Evolutionary conservation across 2,113 vertebrate genomes (phyloP).

Genomic region (Hiodon alosoides): DNA sequence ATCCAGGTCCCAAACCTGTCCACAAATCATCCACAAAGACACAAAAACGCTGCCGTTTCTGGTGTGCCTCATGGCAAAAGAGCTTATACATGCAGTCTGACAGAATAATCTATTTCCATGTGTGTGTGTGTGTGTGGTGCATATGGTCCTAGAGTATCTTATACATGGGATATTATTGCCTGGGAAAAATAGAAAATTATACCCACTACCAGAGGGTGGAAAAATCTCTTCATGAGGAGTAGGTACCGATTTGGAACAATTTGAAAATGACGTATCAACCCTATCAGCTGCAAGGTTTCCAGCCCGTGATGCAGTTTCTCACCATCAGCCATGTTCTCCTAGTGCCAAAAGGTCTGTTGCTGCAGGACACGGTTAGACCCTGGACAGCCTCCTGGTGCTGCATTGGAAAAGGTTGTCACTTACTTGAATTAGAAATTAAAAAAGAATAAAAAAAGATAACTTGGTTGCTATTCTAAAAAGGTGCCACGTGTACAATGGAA

Average conservation of each 20-base stretch:
- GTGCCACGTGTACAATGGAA: not conserved
- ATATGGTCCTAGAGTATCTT: not conserved
- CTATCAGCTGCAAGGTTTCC: not conserved
- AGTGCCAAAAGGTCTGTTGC: constrained; percentile 26
- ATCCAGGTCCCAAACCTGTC: not conserved
- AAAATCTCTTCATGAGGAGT: not conserved
- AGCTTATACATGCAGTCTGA: not conserved
- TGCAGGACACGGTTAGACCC: constrained; percentile 1
- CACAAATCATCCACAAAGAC: not conserved
- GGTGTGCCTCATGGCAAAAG: too few species aligned
- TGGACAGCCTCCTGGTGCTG: not conserved
- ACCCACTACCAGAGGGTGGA: not conserved
- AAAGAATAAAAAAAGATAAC: not conserved
- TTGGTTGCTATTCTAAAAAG: not conserved
- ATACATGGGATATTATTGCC: not conserved
- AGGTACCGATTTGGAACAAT: not conserved
- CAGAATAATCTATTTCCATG: not conserved
- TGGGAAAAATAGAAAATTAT: constrained; percentile 40
- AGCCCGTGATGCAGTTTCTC: not conserved
- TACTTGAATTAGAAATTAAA: constrained; percentile 21
- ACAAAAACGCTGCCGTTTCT: too few species aligned
- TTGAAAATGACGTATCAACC: not conserved
- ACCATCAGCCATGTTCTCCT: constrained; percentile 12
- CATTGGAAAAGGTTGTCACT: not conserved
- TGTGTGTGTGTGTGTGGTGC: not conserved